Percentiles rank a stretch among this genome's conserved stretches.
Conservation (phyloP, 2,797 vertebrate genomes). For the Ateles fusciceps region DNA sequence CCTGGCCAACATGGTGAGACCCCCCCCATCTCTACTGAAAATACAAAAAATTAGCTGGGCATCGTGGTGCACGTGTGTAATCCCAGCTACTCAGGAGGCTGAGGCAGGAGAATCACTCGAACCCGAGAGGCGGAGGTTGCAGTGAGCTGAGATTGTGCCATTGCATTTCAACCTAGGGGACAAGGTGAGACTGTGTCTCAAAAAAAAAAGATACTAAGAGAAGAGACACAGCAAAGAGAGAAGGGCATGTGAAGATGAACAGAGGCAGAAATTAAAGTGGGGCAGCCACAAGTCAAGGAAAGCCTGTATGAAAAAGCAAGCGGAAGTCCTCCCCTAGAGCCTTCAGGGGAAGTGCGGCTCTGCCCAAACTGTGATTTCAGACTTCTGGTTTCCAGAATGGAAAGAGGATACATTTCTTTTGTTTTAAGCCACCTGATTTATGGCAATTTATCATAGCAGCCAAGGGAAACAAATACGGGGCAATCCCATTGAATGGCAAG, state of each 20-base stretch:
- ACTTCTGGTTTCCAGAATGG: background rate
- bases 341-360: fast-evolving
- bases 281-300: background rate
- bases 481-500: background rate
- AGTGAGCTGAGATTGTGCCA: background rate
- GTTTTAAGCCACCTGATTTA: background rate
- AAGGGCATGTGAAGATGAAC: background rate
- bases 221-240: background rate
- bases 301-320: fast-evolving
- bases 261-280: background rate
- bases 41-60: background rate
- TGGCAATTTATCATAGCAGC: background rate
- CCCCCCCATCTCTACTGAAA: background rate
- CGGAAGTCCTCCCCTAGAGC: too few species aligned
- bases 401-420: background rate
- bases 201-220: background rate
- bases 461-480: background rate
- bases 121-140: background rate
- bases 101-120: fast-evolving
- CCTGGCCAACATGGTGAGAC: background rate
- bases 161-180: background rate
- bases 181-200: background rate
- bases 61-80: fast-evolving
- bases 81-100: background rate
- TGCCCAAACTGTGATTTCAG: background rate